Conservation (phyloP, 2,113 vertebrate species). For the Epinephelus lanceolatus region DNA sequence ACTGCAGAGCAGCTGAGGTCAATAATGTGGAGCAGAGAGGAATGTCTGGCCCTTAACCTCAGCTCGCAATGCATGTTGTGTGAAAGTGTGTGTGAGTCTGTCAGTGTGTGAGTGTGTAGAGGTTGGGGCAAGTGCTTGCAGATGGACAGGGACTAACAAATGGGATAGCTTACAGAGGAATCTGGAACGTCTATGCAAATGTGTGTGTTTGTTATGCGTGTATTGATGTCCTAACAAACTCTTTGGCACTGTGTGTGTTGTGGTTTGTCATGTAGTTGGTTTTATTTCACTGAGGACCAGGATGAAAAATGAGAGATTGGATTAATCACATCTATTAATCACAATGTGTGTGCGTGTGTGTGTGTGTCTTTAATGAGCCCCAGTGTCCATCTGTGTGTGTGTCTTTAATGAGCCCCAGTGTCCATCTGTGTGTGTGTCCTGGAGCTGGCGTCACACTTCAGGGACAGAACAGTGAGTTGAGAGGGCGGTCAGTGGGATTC, state of each 20-base stretch:
- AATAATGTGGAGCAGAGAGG: constrained; percentile 44
- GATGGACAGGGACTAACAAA: constrained; percentile 46
- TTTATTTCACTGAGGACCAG: background rate
- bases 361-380: background rate
- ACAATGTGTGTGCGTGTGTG: background rate
- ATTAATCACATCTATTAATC: constrained; percentile 13
- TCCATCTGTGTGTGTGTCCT: constrained; percentile 13
- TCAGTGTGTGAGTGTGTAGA: constrained; percentile 12
- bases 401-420: background rate
- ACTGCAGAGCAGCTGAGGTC: constrained; percentile 48
- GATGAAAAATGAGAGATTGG: constrained; percentile 15
- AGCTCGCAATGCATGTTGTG: background rate
- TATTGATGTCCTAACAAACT: background rate
- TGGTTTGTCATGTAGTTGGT: background rate
- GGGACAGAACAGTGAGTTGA: constrained; percentile 23
- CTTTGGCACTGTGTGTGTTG: background rate
- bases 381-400: background rate
- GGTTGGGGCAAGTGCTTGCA: constrained; percentile 17
- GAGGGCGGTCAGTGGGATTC: constrained; percentile 30
- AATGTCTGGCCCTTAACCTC: constrained; percentile 46
- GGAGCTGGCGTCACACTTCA: constrained; percentile 1
- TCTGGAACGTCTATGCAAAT: constrained; percentile 3
- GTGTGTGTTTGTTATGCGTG: background rate
- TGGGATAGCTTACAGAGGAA: constrained; percentile 20
- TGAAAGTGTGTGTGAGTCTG: background rate